phyloP scores from a whole-genome alignment of 1,140 invertebrate genomes.

The Cepaea nemoralis region DNA sequence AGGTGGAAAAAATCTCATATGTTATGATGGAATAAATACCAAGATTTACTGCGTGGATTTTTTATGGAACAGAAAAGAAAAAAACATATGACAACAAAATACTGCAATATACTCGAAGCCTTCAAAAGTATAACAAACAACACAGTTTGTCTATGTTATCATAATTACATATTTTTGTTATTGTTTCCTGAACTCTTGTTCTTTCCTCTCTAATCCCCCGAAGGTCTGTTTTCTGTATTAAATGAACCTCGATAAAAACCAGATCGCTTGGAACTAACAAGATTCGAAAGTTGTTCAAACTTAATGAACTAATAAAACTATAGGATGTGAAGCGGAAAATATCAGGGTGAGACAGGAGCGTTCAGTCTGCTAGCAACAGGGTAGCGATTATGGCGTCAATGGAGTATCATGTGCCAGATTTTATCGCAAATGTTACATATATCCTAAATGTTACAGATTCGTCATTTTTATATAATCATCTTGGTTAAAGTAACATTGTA shows the following conservation, averaged over 20 bases:
- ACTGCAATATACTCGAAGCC: too few relatives aligned
- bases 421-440: too few relatives aligned
- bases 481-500: too few relatives aligned
- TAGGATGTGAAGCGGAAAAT: conserved; percentile 6
- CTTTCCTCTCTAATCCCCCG: neutral
- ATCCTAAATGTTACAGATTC: too few relatives aligned
- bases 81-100: too few relatives aligned
- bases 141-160: too few relatives aligned
- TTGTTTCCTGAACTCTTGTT: neutral
- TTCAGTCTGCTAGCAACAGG: neutral
- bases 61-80: too few relatives aligned
- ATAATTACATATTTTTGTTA: neutral
- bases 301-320: conserved; percentile 35
- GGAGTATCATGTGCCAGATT: neutral
- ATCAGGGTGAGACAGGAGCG: neutral
- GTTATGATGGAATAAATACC: too few relatives aligned
- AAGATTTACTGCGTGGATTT: too few relatives aligned
- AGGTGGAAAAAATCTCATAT: too few relatives aligned
- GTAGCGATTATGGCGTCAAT: neutral
- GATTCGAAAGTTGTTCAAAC: conserved; percentile 34
- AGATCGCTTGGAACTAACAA: conserved; percentile 26
- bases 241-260: neutral
- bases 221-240: neutral
- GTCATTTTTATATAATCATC: too few relatives aligned
- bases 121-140: too few relatives aligned